These are phyloP conservation scores for Phrynocephalus versicolor DNA, from an alignment of 2,113 vertebrate genomes.

Conservation along the genomic window DNA sequence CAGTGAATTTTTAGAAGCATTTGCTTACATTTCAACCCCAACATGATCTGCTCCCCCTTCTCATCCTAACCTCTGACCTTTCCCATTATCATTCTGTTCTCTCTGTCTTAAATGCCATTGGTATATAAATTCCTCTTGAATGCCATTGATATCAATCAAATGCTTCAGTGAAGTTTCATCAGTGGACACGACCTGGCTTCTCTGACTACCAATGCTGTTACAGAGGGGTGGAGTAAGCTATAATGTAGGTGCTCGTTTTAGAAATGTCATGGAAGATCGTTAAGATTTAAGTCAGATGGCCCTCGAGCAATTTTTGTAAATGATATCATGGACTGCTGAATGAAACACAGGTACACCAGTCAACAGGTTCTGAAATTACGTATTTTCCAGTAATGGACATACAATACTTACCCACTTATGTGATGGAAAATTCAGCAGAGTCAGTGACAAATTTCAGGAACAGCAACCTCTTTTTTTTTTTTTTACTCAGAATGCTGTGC, in stretches of 20 bases:
- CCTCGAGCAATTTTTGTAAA: background rate
- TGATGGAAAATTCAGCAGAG: background rate
- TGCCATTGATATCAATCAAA: background rate
- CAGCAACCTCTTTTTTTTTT: background rate
- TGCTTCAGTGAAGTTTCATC: background rate
- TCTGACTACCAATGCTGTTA: too few species aligned
- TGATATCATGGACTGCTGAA: background rate
- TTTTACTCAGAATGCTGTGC: conserved; percentile 16
- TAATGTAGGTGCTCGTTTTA: too few species aligned
- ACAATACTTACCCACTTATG: background rate
- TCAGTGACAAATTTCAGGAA: background rate
- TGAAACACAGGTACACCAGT: background rate
- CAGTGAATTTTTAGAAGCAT: background rate
- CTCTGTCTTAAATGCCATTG: too few species aligned
- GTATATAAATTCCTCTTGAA: too few species aligned
- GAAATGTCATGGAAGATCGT: too few species aligned
- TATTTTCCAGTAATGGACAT: background rate
- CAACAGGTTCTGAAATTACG: background rate
- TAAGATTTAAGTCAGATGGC: background rate
- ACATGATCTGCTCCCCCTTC: too few species aligned
- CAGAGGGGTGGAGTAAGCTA: too few species aligned
- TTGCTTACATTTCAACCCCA: background rate
- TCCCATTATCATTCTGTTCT: too few species aligned
- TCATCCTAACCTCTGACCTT: too few species aligned
- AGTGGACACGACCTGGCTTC: too few species aligned